Base-by-base conservation (phyloP, 2,888 invertebrate genomes). In the Pachycephus smyrnensis region DNA sequence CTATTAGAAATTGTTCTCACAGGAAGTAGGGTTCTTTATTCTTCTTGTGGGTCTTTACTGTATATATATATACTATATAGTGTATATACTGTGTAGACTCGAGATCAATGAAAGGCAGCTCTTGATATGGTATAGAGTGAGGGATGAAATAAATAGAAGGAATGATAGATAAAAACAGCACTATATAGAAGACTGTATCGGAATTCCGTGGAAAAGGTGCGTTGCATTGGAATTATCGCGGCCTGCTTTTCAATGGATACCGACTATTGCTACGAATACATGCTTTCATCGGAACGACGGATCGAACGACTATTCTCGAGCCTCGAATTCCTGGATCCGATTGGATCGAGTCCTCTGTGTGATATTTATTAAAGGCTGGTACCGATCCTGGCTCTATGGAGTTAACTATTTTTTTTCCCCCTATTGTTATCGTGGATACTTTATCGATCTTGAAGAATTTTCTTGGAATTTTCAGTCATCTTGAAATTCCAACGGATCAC, bases 211-310 rank as follows among this genome's bases (percentile, higher is more conserved):
- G 40, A 74, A 69, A 37, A 71, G 77, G 77, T 75, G 73, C 69
- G 73, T 79, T 75, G 78, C 75, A 78, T 82, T 75, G 79, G 77
- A 80, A 76, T 82, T 73, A 80, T 79, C 79, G 77, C 81, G 76
- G 78, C 76, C 75, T 69, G 36, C 69, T 31, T 31, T 36, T 76
- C 73, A 81, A 77, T 78, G 55, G 75, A 78, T 68, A 30, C n/a
- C 37, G 74, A 74, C 35, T 74, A 71, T 71, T 33, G 71, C 77
- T 31, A 37, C 68, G 76, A 75, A 37, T 77, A 76, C 75, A 69
- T 55, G 69, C 75, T 77, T 75, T 68, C 68, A 73, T 76, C 73
- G 32, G 71, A 76, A 69, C 71, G 79, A 79, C 76, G 35, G 75
- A 68, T 55, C 69, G 35, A 69, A 36, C 23, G 6, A 15, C 55